Conservation (phyloP, 2,888 invertebrate genomes). For the Spodoptera exigua region DNA sequence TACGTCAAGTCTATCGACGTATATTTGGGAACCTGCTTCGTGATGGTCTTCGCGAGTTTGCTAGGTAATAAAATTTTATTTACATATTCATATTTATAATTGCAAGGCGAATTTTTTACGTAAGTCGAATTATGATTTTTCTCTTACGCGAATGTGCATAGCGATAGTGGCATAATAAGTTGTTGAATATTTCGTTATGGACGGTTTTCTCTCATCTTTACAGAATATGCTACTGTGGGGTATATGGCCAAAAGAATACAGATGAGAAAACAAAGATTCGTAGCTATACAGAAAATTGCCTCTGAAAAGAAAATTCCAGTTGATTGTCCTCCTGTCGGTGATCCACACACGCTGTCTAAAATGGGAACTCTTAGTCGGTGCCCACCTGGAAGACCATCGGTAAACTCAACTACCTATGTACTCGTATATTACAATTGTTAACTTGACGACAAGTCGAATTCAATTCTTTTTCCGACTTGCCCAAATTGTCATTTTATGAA, state of each 20-base stretch:
- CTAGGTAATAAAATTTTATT: slow-evolving; percentile 91
- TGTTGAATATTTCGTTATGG: slow-evolving; percentile 40
- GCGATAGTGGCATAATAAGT: slow-evolving; percentile 14
- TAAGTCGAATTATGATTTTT: slow-evolving; percentile 23
- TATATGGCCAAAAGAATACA: slow-evolving; percentile 99
- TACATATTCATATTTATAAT: slow-evolving; percentile 33
- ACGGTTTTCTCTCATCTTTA: slow-evolving; percentile 71
- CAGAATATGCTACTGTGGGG: slow-evolving; percentile 99
- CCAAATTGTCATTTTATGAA: no score
- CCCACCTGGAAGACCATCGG: slow-evolving; percentile 87
- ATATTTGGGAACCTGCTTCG: slow-evolving; percentile 99
- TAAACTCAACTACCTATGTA: no score
- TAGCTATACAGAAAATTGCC: slow-evolving; percentile 97
- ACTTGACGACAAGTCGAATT: no score
- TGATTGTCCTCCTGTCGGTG: slow-evolving; percentile 93
- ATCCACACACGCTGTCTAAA: slow-evolving; percentile 91
- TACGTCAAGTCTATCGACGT: slow-evolving; percentile 99
- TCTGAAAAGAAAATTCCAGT: slow-evolving; percentile 96
- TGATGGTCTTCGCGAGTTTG: slow-evolving; percentile 99
- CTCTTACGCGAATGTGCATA: slow-evolving; percentile 40
- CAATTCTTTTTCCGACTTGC: no score
- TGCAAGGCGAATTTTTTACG: slow-evolving; percentile 43
- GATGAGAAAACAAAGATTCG: slow-evolving; percentile 97
- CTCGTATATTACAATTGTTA: no score
- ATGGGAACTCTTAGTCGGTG: slow-evolving; percentile 93